Conservation (phyloP, 2,113 vertebrate species). For the Dryoscopus gambensis region DNA sequence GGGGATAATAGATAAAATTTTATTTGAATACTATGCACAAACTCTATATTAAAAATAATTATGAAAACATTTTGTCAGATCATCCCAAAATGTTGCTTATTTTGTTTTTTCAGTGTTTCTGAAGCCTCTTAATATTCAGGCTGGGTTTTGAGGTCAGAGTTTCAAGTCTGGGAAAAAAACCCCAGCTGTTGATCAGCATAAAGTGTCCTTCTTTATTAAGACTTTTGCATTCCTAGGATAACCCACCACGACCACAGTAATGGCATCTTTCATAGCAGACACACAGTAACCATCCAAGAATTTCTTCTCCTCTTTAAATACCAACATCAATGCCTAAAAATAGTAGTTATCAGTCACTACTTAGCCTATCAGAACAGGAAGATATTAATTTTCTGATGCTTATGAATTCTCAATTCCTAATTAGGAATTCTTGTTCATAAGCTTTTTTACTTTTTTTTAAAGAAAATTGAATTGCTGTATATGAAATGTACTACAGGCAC, state of each 20-base stretch:
- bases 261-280: neutral
- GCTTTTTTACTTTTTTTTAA: neutral
- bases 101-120: neutral
- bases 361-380: neutral
- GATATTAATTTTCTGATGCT: neutral
- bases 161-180: neutral
- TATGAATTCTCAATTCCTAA: neutral
- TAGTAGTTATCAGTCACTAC: neutral
- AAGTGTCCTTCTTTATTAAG: neutral
- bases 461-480: neutral
- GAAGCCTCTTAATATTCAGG: conserved; percentile 16
- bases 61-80: neutral
- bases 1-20: neutral
- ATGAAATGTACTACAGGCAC: neutral
- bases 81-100: neutral
- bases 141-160: conserved; percentile 8
- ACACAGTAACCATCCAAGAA: neutral
- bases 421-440: neutral
- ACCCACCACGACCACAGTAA: neutral
- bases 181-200: neutral
- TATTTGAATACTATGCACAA: neutral
- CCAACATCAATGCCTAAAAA: neutral
- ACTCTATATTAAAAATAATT: neutral
- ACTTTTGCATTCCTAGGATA: conserved; percentile 26
- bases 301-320: neutral